Conservation (phyloP, 2,888 invertebrate genomes). For the Ormyrus pomaceus region DNA sequence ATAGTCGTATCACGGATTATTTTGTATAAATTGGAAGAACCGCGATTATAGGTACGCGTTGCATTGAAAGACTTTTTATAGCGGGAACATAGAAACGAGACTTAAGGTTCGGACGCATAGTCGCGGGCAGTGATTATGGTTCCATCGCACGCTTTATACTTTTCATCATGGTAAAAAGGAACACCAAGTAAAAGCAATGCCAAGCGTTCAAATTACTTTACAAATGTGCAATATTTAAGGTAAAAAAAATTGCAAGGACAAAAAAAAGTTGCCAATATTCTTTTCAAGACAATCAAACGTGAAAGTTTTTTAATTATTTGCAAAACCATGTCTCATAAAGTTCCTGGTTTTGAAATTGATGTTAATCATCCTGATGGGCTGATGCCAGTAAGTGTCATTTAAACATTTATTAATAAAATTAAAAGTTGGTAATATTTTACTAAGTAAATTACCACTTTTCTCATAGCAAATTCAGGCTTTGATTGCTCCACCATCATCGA, state of each 20-base stretch:
- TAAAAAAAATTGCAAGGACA: slow-evolving; percentile 16
- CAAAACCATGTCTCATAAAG: slow-evolving; percentile 54
- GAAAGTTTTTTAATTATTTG: slow-evolving; percentile 1
- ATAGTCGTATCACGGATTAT: too few species aligned
- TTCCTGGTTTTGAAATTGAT: slow-evolving; percentile 54
- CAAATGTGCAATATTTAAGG: slow-evolving; percentile 23
- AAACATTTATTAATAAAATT: neutral
- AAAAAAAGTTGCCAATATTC: neutral
- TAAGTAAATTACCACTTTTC: slow-evolving; percentile 55
- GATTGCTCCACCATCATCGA: slow-evolving; percentile 91
- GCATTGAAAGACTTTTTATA: too few species aligned
- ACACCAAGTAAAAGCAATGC: slow-evolving; percentile 48
- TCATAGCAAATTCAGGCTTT: slow-evolving; percentile 90
- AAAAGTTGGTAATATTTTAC: neutral
- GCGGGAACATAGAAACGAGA: slow-evolving; percentile 21
- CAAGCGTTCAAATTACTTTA: slow-evolving; percentile 36
- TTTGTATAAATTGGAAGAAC: too few species aligned
- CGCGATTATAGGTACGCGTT: too few species aligned
- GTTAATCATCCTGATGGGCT: slow-evolving; percentile 54
- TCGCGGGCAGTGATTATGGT: slow-evolving; percentile 13
- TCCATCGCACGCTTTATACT: slow-evolving; percentile 42
- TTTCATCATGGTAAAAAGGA: slow-evolving; percentile 50
- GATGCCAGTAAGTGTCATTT: slow-evolving; percentile 55
- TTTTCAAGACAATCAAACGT: slow-evolving; percentile 18
- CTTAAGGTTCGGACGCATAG: slow-evolving; percentile 3